A percentile compares a stretch with the other conserved stretches of the same genome.
Conservation (phyloP, 2,797 vertebrate species). For the Valencia hispanica region DNA sequence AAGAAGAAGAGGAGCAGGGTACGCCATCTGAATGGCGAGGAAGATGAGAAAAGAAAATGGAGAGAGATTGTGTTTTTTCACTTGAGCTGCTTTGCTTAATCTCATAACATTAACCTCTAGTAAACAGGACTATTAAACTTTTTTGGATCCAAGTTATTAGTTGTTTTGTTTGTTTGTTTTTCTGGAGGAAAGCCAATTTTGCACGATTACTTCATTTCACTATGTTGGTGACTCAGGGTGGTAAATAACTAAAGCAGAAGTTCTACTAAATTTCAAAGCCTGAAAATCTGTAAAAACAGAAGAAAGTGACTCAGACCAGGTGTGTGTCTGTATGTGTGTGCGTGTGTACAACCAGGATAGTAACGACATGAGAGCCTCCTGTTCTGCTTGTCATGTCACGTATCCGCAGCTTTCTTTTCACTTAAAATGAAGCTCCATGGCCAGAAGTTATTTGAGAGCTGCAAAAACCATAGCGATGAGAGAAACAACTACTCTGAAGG, state of each 20-base stretch:
- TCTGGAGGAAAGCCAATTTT: conserved; percentile 14
- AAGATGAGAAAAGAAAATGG: background rate
- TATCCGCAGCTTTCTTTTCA: conserved; percentile 4
- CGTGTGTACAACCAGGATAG: conserved; percentile 32
- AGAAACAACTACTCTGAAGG: background rate
- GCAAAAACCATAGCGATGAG: background rate
- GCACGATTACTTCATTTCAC: conserved; percentile 1
- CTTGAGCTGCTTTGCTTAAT: background rate
- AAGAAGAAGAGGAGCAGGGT: background rate
- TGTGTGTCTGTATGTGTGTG: conserved; percentile 16
- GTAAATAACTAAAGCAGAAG: conserved; percentile 5
- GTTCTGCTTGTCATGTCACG: conserved; percentile 6
- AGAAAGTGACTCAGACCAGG: conserved; percentile 1
- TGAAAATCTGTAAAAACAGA: background rate
- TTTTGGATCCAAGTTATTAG: background rate
- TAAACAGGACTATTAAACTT: background rate
- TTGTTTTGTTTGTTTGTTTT: background rate
- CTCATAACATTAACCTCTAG: background rate
- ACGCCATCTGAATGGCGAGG: background rate
- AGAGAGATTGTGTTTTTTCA: background rate
- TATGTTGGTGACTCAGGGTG: conserved; percentile 32
- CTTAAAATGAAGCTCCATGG: background rate
- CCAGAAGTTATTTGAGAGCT: background rate
- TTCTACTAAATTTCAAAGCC: background rate
- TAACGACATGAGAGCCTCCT: conserved; percentile 13